Evolutionary conservation across 2,888 invertebrate species (phyloP), one percentile per base, ranked within the genome.

Genomic region (Acrobasis repandana): DNA sequence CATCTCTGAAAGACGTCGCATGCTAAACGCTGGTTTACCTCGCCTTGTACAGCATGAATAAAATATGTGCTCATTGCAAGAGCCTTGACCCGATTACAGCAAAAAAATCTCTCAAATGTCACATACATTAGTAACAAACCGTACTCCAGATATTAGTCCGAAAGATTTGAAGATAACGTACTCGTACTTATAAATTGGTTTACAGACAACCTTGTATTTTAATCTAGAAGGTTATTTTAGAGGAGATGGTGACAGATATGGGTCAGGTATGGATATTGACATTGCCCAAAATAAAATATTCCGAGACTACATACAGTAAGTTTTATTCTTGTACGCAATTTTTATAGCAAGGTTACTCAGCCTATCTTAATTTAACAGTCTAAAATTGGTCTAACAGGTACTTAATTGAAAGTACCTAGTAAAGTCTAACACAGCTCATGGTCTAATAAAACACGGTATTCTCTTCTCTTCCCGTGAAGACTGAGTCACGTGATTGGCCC

Each of bases 71-170:
- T 69, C 72, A 72, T 65, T 70, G 80, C 83, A 83, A 84, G 82
- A 77, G 75, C 88, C 88, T 67, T 88, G 88, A 85, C 88, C 87
- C 73, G 70, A 80, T 82, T 88, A 71, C 65, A 68, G 62, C 65
- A 74, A 77, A 58, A 43, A 60, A 58, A 52, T 60, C 57, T 51
- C 20, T 47, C 16, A 38, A 57, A 56, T 49, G 20, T 58, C 36
- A 18, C 58, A 18, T 15, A 1, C 3, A 9, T 33, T 15, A 36
- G 49, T 58, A 36, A 50, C 16, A 43, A 11, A 51, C 10, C 14
- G 18, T 60, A 56, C 51, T 34, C 43, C 46, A 60, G 28, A 61
- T 54, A 60, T 60, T 51, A 58, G 58, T 18, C 11, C 58, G 2
- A 14, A 56, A 16, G 47, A 48, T 47, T 57, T 18, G 4, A 16